A percentile compares a stretch with the other conserved stretches of the same genome.
phyloP scores from a whole-genome alignment of 2,888 invertebrate species.

The Tuta absoluta region DNA sequence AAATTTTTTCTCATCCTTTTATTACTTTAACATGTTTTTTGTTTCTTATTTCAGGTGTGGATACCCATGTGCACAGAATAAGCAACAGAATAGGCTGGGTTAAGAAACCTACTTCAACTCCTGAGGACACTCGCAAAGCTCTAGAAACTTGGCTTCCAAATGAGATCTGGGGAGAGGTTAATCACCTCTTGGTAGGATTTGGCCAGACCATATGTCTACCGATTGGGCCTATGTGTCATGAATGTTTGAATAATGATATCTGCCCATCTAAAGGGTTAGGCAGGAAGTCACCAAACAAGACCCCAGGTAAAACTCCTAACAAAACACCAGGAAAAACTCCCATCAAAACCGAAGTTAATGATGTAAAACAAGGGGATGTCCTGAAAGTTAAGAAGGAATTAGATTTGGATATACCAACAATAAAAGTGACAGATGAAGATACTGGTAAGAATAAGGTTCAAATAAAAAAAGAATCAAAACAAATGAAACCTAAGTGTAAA shows the following conservation, averaged over 20 bases:
- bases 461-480: neutral
- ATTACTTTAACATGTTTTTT: too few relatives aligned
- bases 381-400: conserved; percentile 31
- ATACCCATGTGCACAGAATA: conserved; percentile 98
- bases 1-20: neutral
- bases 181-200: conserved; percentile 97
- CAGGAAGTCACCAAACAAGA: conserved; percentile 61
- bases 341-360: conserved; percentile 33
- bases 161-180: conserved; percentile 92
- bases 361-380: conserved; percentile 39
- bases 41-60: conserved; percentile 85
- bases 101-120: conserved; percentile 85
- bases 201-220: conserved; percentile 97
- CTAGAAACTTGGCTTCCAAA: conserved; percentile 95
- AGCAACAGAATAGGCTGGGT: conserved; percentile 95
- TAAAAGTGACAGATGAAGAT: conserved; percentile 22
- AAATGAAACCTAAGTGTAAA: neutral
- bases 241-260: conserved; percentile 90
- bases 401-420: conserved; percentile 27
- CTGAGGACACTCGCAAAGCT: conserved; percentile 92
- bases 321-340: conserved; percentile 32
- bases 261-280: conserved; percentile 86
- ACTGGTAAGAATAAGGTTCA: neutral
- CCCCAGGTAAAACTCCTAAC: conserved; percentile 51
- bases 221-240: conserved; percentile 88